These are phyloP conservation scores for Progne subis DNA, from an alignment of 2,113 vertebrate species.

Conservation along the genomic window DNA sequence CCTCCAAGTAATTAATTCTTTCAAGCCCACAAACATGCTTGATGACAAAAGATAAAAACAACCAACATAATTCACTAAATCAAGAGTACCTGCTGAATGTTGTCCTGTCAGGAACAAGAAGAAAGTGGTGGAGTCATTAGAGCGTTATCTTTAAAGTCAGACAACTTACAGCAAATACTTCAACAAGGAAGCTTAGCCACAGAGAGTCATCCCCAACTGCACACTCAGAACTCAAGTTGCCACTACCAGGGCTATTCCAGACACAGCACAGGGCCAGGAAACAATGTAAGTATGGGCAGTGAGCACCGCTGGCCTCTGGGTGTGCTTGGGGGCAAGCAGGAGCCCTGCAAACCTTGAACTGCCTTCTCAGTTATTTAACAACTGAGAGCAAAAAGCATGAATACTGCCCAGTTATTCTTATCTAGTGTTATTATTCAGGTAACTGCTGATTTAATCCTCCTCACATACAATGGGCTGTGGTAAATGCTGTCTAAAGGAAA, in stretches of 20 bases:
- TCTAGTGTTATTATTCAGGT: neutral
- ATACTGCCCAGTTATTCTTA: neutral
- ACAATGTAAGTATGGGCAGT: neutral
- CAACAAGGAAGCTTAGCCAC: neutral
- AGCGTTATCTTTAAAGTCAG: neutral
- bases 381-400: neutral
- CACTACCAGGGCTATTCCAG: neutral
- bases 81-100: neutral
- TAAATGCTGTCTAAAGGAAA: neutral
- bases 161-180: neutral
- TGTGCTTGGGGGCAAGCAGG: neutral
- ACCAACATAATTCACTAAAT: neutral
- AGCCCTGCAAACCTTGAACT: neutral
- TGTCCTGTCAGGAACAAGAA: neutral
- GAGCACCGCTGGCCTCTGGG: neutral
- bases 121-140: neutral
- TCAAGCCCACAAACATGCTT: neutral
- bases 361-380: neutral
- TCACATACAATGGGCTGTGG: neutral
- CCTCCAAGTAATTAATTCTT: neutral
- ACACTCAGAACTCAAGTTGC: neutral
- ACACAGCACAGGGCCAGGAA: neutral
- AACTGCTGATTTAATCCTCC: neutral
- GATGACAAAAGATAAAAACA: neutral
- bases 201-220: neutral